Conservation (phyloP, 2,113 vertebrate species). For the Plecotus auritus region DNA sequence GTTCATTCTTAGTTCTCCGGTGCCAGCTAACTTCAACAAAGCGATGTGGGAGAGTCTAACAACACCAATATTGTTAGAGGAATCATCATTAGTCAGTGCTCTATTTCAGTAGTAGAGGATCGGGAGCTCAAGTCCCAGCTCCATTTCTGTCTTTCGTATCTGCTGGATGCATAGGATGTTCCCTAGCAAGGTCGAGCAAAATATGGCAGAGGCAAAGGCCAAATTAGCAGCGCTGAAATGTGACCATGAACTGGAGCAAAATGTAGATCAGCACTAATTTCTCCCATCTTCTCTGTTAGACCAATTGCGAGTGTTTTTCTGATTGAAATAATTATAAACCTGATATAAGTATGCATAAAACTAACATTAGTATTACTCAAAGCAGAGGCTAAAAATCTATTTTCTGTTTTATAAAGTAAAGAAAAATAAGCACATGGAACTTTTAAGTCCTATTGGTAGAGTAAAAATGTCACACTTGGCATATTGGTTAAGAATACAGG, state of each 20-base stretch:
- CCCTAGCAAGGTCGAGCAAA: slow-evolving; percentile 26
- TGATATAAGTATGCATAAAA: not conserved
- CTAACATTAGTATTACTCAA: not conserved
- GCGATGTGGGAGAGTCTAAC: slow-evolving; percentile 38
- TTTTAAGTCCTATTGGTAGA: not conserved
- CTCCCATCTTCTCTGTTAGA: slow-evolving; percentile 11
- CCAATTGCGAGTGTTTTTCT: slow-evolving; percentile 26
- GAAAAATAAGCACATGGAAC: not conserved
- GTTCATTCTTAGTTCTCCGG: slow-evolving; percentile 60
- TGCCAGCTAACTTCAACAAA: slow-evolving; percentile 59
- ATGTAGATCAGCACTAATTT: slow-evolving; percentile 27
- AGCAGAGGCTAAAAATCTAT: not conserved
- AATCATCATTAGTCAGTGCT: slow-evolving; percentile 55
- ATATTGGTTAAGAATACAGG: not conserved
- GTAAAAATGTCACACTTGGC: not conserved
- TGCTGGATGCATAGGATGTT: slow-evolving; percentile 44
- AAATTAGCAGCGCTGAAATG: slow-evolving; percentile 26
- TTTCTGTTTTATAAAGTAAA: not conserved
- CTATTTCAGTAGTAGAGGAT: slow-evolving; percentile 17
- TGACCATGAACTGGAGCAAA: not conserved
- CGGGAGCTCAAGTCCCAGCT: slow-evolving; percentile 7
- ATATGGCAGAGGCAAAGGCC: slow-evolving; percentile 45
- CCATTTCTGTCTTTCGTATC: slow-evolving; percentile 41
- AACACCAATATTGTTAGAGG: slow-evolving; percentile 52
- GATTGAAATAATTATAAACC: slow-evolving; percentile 47